Percentiles rank a stretch among this genome's conserved stretches.
Conservation (phyloP, 1,140 invertebrate genomes). For the Catajapyx aquilonaris region DNA sequence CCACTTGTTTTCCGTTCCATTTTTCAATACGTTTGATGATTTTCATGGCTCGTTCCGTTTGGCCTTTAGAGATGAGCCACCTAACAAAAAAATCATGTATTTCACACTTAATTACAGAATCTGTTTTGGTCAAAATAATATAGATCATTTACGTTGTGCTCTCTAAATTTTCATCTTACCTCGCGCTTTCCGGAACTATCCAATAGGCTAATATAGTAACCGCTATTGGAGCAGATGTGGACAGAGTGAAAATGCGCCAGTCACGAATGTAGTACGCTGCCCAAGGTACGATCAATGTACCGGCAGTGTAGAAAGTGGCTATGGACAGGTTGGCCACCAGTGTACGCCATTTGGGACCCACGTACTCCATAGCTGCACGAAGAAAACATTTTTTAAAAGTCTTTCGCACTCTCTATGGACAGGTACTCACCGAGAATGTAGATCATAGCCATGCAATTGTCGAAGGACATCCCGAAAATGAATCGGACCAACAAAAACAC, state of each 20-base stretch:
- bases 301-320: conserved; percentile 65
- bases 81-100: too few species aligned
- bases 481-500: conserved; percentile 56
- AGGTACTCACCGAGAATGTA: conserved; percentile 59
- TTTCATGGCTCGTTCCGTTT: conserved; percentile 46
- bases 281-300: conserved; percentile 55
- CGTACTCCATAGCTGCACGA: conserved; percentile 56
- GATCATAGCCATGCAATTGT: conserved; percentile 85
- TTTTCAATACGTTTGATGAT: conserved; percentile 59
- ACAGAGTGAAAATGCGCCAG: conserved; percentile 48
- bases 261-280: conserved; percentile 51
- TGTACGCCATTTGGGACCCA: conserved; percentile 65
- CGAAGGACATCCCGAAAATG: conserved; percentile 64
- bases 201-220: conserved; percentile 44
- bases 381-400: too few species aligned
- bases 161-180: too few species aligned
- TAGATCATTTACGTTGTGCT: too few species aligned
- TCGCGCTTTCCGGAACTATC: conserved; percentile 60
- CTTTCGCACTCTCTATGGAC: too few species aligned
- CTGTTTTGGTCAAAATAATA: too few species aligned
- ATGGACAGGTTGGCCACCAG: conserved; percentile 78
- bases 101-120: too few species aligned
- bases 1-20: conserved; percentile 50
- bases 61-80: conserved; percentile 63
- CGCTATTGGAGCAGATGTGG: conserved; percentile 45